These are phyloP conservation scores for Apocheima hispidaria DNA, from an alignment of 2,888 invertebrate species.

Conservation along the genomic window DNA sequence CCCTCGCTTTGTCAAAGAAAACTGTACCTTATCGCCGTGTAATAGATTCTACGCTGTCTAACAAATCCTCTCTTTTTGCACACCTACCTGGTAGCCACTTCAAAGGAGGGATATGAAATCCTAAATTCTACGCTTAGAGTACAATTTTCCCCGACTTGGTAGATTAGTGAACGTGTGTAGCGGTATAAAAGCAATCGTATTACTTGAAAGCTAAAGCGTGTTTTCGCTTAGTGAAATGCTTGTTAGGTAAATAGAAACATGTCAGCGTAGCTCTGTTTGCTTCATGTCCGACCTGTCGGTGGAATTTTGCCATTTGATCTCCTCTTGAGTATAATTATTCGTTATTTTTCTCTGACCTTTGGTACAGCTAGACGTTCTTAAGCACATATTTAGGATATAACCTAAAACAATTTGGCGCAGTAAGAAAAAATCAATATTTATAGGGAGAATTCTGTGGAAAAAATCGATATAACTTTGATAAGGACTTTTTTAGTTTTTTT, in stretches of 20 bases:
- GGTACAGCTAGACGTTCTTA: slow-evolving; percentile 3
- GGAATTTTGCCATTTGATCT: slow-evolving; percentile 62
- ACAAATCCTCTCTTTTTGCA: slow-evolving; percentile 44
- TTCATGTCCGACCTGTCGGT: slow-evolving; percentile 61
- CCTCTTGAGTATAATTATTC: slow-evolving; percentile 53
- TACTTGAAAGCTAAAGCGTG: slow-evolving; percentile 45
- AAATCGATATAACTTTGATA: no score
- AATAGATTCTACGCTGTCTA: slow-evolving; percentile 58
- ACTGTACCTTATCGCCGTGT: slow-evolving; percentile 57
- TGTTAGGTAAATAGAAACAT: slow-evolving; percentile 60
- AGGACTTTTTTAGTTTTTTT: no score
- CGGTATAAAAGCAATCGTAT: slow-evolving; percentile 55
- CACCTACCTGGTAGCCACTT: slow-evolving; percentile 55
- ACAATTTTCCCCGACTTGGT: slow-evolving; percentile 53
- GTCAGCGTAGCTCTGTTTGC: slow-evolving; percentile 58
- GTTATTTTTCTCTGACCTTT: slow-evolving; percentile 38
- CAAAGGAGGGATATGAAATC: slow-evolving; percentile 57
- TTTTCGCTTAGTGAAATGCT: slow-evolving; percentile 49
- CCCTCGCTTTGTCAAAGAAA: slow-evolving; percentile 53
- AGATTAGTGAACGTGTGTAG: slow-evolving; percentile 35
- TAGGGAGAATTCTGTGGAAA: no score
- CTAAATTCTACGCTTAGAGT: slow-evolving; percentile 54
- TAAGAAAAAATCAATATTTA: no score
- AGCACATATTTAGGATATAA: not conserved
- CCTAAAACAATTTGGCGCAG: not conserved